phyloP scores from a whole-genome alignment of 2,113 vertebrate species.

The Benitochromis conjunctus region DNA sequence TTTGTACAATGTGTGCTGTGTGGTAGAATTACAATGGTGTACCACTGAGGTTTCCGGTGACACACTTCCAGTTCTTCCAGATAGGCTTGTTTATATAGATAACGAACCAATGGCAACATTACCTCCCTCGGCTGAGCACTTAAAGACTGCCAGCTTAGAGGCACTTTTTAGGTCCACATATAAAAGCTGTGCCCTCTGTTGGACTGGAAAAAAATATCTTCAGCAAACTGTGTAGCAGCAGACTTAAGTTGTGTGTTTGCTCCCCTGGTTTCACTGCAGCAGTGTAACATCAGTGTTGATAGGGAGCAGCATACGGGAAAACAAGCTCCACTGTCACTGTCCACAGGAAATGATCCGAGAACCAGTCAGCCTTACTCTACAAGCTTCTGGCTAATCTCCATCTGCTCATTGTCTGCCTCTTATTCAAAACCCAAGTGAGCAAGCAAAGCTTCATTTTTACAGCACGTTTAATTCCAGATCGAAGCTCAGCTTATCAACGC shows the following conservation, averaged over 20 bases:
- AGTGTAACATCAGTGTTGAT: constrained; percentile 4
- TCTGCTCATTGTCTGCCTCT: background rate
- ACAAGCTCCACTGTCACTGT: background rate
- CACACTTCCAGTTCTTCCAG: constrained; percentile 51
- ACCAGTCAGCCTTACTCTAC: background rate
- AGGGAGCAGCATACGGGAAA: background rate
- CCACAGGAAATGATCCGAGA: background rate
- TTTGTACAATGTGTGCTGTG: constrained; percentile 66
- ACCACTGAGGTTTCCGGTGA: constrained; percentile 50
- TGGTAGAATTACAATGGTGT: constrained; percentile 55
- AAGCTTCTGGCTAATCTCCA: background rate
- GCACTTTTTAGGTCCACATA: constrained; percentile 1
- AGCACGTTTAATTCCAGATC: background rate
- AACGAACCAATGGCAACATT: constrained; percentile 47
- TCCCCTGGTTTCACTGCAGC: background rate
- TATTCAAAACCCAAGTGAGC: background rate
- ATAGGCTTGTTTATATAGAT: constrained; percentile 55
- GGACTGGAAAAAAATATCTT: background rate
- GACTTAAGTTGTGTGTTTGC: constrained; percentile 19
- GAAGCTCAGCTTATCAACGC: background rate
- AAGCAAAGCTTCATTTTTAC: background rate
- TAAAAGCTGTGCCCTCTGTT: background rate
- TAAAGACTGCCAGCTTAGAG: constrained; percentile 11
- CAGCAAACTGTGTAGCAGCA: background rate
- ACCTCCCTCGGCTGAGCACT: constrained; percentile 41